These are phyloP conservation scores for Pseudorectes ferrugineus DNA, from an alignment of 2,113 vertebrate species.

Conservation along the genomic window DNA sequence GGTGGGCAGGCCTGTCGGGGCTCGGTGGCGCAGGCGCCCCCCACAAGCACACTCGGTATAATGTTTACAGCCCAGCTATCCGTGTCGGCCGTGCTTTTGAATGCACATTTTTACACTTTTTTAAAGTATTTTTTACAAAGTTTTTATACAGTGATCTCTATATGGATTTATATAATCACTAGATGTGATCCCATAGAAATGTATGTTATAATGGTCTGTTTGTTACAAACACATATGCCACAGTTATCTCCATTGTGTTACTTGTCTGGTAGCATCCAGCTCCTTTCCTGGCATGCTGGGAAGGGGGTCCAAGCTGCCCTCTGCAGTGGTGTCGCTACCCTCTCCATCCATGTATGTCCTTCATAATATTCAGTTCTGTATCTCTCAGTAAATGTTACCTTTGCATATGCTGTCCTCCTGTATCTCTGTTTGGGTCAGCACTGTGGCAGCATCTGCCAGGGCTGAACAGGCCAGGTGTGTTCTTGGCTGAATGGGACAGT, in stretches of 20 bases:
- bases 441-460: not conserved
- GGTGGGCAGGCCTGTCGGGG: constrained; percentile 69
- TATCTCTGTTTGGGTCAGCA: constrained; percentile 30
- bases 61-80: constrained; percentile 93
- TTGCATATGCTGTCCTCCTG: constrained; percentile 42
- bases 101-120: constrained; percentile 85
- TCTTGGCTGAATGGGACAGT: not conserved
- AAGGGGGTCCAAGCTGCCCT: not conserved
- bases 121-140: constrained; percentile 83
- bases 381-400: constrained; percentile 78
- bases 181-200: constrained; percentile 83
- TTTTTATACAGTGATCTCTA: constrained; percentile 92
- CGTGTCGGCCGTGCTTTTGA: constrained; percentile 80
- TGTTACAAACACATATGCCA: constrained; percentile 79
- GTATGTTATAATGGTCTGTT: constrained; percentile 87
- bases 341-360: constrained; percentile 76
- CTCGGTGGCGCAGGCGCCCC: constrained; percentile 92
- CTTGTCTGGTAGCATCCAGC: constrained; percentile 56
- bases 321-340: constrained; percentile 4
- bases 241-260: constrained; percentile 74
- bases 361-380: constrained; percentile 79
- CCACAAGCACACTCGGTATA: constrained; percentile 86
- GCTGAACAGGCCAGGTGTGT: fast-evolving
- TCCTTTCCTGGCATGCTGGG: constrained; percentile 45
- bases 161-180: constrained; percentile 93